Evolutionary conservation across 2,888 invertebrate genomes (phyloP).

Genomic region (Mesoligia furuncula): DNA sequence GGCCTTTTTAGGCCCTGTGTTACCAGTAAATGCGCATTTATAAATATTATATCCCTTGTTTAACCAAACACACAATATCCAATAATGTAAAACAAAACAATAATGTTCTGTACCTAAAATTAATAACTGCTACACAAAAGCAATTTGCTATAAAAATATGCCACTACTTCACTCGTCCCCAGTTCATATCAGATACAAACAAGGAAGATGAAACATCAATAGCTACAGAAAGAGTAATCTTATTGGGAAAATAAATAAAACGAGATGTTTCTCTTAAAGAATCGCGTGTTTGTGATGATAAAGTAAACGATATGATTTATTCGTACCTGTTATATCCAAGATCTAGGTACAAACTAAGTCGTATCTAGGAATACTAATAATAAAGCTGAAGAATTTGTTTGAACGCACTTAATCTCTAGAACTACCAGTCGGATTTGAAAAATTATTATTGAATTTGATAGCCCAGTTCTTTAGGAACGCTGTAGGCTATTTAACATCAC

Average conservation of each 20-base stretch:
- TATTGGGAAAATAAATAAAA: slow-evolving; percentile 66
- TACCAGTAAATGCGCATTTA: neutral
- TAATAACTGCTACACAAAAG: slow-evolving; percentile 38
- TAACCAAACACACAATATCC: neutral
- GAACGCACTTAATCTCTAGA: too few relatives aligned
- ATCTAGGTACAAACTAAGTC: neutral
- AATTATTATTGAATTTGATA: too few relatives aligned
- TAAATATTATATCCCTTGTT: neutral
- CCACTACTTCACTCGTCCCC: slow-evolving; percentile 60
- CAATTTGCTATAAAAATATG: slow-evolving; percentile 83
- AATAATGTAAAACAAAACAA: neutral
- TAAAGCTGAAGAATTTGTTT: too few relatives aligned
- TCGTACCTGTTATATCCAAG: neutral
- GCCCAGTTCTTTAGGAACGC: too few relatives aligned
- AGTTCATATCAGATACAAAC: slow-evolving; percentile 77
- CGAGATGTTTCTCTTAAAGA: slow-evolving; percentile 28
- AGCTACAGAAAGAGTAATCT: slow-evolving; percentile 66
- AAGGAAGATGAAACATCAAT: slow-evolving; percentile 85
- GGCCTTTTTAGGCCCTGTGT: too few relatives aligned
- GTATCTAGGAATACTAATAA: neutral
- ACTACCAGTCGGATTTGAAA: too few relatives aligned
- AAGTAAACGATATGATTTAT: neutral
- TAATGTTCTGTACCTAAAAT: neutral
- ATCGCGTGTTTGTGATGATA: slow-evolving; percentile 1
- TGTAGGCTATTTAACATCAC: too few relatives aligned